Conservation (phyloP, 2,888 invertebrate genomes). For the Drosophila leonis region DNA sequence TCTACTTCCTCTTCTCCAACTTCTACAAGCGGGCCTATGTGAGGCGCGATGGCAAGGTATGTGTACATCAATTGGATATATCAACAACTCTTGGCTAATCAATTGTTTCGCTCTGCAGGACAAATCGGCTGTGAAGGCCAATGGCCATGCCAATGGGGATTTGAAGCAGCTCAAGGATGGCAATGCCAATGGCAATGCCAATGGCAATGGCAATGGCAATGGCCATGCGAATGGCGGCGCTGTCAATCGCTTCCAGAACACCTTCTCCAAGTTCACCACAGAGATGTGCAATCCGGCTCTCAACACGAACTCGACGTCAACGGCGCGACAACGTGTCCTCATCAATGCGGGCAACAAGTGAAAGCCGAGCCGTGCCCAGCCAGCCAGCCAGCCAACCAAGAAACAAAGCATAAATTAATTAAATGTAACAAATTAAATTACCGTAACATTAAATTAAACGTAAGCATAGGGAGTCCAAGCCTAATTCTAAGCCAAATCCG, state of each 20-base stretch:
- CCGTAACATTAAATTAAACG: constrained; percentile 69
- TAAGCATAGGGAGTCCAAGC: constrained; percentile 78
- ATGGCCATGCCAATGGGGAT: constrained; percentile 76
- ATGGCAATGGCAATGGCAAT: constrained; percentile 39
- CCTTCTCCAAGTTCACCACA: constrained; percentile 74
- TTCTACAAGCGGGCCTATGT: constrained; percentile 94
- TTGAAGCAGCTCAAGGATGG: constrained; percentile 67
- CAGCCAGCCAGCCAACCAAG: constrained; percentile 55
- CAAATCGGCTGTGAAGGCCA: constrained; percentile 75
- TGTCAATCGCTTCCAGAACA: constrained; percentile 73
- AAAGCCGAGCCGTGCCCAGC: constrained; percentile 36
- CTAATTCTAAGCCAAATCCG: constrained; percentile 70
- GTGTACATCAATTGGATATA: not conserved
- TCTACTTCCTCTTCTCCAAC: constrained; percentile 95
- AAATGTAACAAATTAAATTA: constrained; percentile 68
- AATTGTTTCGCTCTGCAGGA: constrained; percentile 49
- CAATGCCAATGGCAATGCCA: constrained; percentile 1
- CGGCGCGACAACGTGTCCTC: constrained; percentile 84
- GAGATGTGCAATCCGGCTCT: constrained; percentile 73
- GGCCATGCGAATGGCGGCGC: constrained; percentile 66
- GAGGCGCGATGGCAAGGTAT: constrained; percentile 82
- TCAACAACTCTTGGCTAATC: not conserved
- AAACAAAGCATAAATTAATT: constrained; percentile 79
- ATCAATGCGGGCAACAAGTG: constrained; percentile 81
- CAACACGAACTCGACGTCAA: constrained; percentile 45